Evolutionary conservation across 2,797 vertebrate genomes (phyloP), one percentile per base, ranked within the genome.

Genomic region (Notoglanidium macrostoma): DNA sequence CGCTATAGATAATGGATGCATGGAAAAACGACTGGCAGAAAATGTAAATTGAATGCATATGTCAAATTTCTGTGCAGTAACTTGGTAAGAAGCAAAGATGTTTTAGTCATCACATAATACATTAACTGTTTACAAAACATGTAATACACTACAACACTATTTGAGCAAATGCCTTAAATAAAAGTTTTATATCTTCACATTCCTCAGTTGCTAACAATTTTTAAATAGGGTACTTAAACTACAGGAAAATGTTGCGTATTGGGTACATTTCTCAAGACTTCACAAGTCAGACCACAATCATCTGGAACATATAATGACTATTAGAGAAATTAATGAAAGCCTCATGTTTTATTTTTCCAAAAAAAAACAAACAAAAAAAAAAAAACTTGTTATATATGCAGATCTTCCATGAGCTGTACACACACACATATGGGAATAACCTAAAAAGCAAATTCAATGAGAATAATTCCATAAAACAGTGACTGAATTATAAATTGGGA

Each of bases 181-280:
- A 70, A 44, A 57, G 17, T 61, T 76, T 74, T 76, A 65, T 83
- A 40, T 76, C 32, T 46, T 83, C 49, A 46, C 61, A 46, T 68
- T 78, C 46, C 44, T 67, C 23, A 26, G 10, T 68, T 87, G 46
- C 73, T 68, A 80, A 21, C 65, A 74, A 51, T 61, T 82, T 84
- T 49, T 84, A 84, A 35, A 87, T 12, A 67, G 89, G 89, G 86
- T 89, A 84, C 65, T 90, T 86, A 85, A 92, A 90, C 90, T 92
- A 91, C 88, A 90, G 59, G 76, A 85, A 85, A 81, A 77, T 65
- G 88, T 74, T 84, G 65, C 55, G 63, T 82, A 35, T 86, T 85
- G 80, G 77, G 89, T 82, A 9, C 32, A 76, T 74, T 83, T 77
- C 68, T 46, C 79, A 73, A 57, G 51, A 78, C 77, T 79, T 87